Evolutionary conservation across 2,113 vertebrate genomes (phyloP), one percentile per base, ranked within the genome.

Genomic region (Nibea coibor): DNA sequence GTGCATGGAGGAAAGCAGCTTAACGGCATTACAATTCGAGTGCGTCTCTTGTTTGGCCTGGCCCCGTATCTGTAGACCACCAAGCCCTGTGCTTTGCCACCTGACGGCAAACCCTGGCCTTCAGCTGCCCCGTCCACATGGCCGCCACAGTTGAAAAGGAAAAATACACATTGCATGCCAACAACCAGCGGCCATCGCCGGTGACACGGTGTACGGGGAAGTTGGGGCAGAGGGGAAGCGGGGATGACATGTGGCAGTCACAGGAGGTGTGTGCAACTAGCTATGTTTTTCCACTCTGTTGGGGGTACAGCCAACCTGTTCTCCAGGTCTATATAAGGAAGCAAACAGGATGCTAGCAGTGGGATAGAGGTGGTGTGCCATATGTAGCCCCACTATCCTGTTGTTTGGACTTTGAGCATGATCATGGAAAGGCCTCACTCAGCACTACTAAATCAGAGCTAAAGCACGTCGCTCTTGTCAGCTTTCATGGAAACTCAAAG

Each of bases 111-210:
- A 90, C 78, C 54, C 71, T 81, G 69, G 75, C 75, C 56, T 77
- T 89, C 93, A 92, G 88, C 92, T 93, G 91, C 85, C 75, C 62
- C 15, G 68, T 73, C 91, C 87, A 91, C 91, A 92, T 93, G 92
- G 87, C 92, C 90, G 45, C 88, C 48, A 26, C 84, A 67, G 76
- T 68, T 48, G 75, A 75, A 45, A 65, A 35, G 58, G 35, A 70
- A 69, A 75, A 82, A 83, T 50, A 59, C 71, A 69, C 31, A 58
- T 2, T 4, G 1, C 2, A n/a, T 73, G 89, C 87, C 88, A 85
- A 64, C 57, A 12, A 69, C 76, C 69, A 45, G 82, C 81, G 75
- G 74, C 65, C 63, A 85, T 73, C 76, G 75, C 83, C 67, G 71
- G 78, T 39, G 71, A 70, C 80, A 70, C 67, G 69, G 80, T 24